Base-by-base conservation (phyloP, 2,797 vertebrate genomes). In the Cuniculus paca region DNA sequence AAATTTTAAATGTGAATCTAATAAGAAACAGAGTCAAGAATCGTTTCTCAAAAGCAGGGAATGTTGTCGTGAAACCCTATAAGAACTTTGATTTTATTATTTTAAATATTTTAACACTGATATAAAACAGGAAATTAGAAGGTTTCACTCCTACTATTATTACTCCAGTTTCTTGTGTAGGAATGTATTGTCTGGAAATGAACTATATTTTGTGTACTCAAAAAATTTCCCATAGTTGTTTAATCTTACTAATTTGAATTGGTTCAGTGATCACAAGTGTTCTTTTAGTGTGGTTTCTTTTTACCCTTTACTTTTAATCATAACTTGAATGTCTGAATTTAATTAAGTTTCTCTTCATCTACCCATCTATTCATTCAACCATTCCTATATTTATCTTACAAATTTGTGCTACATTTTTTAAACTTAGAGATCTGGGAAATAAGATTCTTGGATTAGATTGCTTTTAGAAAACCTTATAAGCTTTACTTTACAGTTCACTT, bases 201-300 rank as follows among this genome's bases (percentile, higher is more conserved):
- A 90, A 87, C 45, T 86, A 12, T 70, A 70, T 42, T 81, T 88
- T 88, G 4, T 81, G 17, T 45, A 81, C 39, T 52, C 10, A 93
- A 80, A 88, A 17, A 48, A 34, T 52, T 70, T 81, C 13, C 39
- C 26, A 28, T 3, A 36, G 48, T 63, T 92, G 11, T 81, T 80
- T 65, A 75, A 60, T 75, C 39, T 91, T 56, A 88, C 39, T 45
- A 87, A 74, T 52, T 88, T 91, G 6, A 96, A 81, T 45, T 91
- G 3, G 11, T 88, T 93, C 19, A 68, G 17, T 79, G 22, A 91
- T 36, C 39, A 77, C 4, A 70, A 56, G 72, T 63, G 75, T 34
- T 11, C 17, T 81, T 54, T 61, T 34, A 60, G 8, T 77, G 6
- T 60, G 36, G 3, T 77, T 87, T 93, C 9, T 12, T 78, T 87